Evolutionary conservation across 2,113 vertebrate species (phyloP).

Genomic region (Phasianus colchicus): DNA sequence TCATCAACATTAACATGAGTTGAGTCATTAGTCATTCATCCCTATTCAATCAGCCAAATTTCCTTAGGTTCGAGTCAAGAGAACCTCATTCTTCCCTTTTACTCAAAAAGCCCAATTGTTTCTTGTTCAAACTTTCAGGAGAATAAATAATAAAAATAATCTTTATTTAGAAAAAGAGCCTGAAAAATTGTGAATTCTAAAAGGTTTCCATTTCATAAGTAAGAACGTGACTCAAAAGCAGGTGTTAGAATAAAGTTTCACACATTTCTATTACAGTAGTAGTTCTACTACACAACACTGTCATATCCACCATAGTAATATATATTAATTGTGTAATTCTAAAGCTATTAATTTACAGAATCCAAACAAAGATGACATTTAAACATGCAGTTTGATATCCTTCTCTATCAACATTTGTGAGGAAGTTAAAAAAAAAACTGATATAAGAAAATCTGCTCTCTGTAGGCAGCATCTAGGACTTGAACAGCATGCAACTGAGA

Average conservation of each 20-base stretch:
- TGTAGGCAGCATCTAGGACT: not conserved
- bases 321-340: not conserved
- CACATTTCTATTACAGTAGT: not conserved
- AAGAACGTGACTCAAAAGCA: not conserved
- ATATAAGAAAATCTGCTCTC: not conserved
- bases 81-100: slow-evolving; percentile 41
- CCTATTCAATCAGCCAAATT: slow-evolving; percentile 40
- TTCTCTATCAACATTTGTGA: not conserved
- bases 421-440: not conserved
- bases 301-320: not conserved
- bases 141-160: slow-evolving; percentile 25
- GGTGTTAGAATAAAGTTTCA: not conserved
- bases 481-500: not conserved
- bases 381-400: not conserved
- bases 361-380: not conserved
- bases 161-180: slow-evolving; percentile 8
- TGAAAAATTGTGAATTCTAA: not conserved
- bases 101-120: slow-evolving; percentile 41
- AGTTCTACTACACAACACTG: not conserved
- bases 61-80: slow-evolving; percentile 29
- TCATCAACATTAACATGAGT: slow-evolving; percentile 32
- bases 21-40: slow-evolving; percentile 4
- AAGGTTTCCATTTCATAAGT: slow-evolving; percentile 11
- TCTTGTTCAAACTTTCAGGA: slow-evolving; percentile 39
- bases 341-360: not conserved